A percentile compares a stretch with the other conserved stretches of the same genome.
Evolutionary conservation across 2,888 invertebrate species (phyloP).

Genomic region (Ormyrus thymus): DNA sequence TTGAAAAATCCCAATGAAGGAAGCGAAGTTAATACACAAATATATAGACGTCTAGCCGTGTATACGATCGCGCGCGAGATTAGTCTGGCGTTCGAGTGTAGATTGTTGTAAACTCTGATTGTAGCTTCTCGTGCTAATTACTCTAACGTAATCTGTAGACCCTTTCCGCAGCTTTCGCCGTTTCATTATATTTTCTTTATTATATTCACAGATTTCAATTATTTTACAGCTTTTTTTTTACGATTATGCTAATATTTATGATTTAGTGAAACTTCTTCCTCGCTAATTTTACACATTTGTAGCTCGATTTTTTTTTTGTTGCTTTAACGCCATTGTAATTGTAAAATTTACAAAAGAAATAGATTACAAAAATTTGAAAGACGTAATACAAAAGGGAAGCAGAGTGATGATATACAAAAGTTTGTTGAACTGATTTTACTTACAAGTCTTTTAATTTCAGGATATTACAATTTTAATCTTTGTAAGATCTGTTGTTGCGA

Average conservation of each 20-base stretch:
- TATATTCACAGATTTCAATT: constrained; percentile 34
- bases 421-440: constrained; percentile 1
- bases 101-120: constrained; percentile 51
- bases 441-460: constrained; percentile 17
- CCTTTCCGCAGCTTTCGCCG: not conserved
- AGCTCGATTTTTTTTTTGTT: constrained; percentile 4
- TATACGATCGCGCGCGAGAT: constrained; percentile 37
- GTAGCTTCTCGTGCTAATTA: constrained; percentile 34
- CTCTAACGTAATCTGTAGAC: constrained; percentile 28
- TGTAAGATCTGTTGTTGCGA: not conserved
- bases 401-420: constrained; percentile 1
- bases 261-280: not conserved
- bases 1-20: constrained; percentile 49
- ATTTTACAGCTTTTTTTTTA: constrained; percentile 14
- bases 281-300: constrained; percentile 31
- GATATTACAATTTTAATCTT: constrained; percentile 1
- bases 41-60: constrained; percentile 31
- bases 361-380: not conserved
- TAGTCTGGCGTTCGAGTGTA: constrained; percentile 18
- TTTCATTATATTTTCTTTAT: constrained; percentile 7
- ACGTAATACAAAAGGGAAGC: constrained; percentile 3
- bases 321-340: not conserved
- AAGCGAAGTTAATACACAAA: constrained; percentile 45
- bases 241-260: too few relatives aligned
- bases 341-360: constrained; percentile 2